A percentile compares a stretch with the other conserved stretches of the same genome.
phyloP scores from a whole-genome alignment of 2,888 invertebrate genomes.

The Tortricodes alternella region DNA sequence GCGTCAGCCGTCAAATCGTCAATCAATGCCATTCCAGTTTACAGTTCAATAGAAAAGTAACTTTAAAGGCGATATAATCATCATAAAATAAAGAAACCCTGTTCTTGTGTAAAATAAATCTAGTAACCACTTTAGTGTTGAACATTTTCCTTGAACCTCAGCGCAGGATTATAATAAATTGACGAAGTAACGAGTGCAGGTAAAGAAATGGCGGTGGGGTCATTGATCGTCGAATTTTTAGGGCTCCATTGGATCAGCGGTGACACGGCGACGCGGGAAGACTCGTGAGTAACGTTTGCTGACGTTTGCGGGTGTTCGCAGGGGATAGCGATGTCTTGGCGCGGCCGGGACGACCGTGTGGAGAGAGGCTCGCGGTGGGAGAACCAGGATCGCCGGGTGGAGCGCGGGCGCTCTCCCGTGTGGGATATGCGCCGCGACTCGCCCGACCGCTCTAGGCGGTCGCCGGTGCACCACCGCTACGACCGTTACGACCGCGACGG shows the following conservation, averaged over 20 bases:
- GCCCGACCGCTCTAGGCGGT: conserved; percentile 47
- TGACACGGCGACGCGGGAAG: conserved; percentile 42
- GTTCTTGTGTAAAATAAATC: background rate
- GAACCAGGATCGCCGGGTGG: conserved; percentile 42
- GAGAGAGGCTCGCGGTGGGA: conserved; percentile 66
- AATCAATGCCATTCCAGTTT: too few relatives aligned
- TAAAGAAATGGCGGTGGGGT: conserved; percentile 62
- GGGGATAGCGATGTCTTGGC: conserved; percentile 73
- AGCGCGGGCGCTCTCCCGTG: conserved; percentile 58
- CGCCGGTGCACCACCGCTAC: conserved; percentile 40
- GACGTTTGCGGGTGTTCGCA: conserved; percentile 71
- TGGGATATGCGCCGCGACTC: conserved; percentile 64
- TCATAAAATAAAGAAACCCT: too few relatives aligned
- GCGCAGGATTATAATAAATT: conserved; percentile 6
- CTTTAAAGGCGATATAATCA: too few relatives aligned
- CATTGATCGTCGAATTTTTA: conserved; percentile 51
- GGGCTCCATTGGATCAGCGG: conserved; percentile 43
- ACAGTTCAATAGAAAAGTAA: too few relatives aligned
- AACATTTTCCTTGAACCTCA: background rate
- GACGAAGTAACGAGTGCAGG: conserved; percentile 48
- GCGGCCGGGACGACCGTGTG: conserved; percentile 64
- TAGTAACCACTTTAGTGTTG: background rate
- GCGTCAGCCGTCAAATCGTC: too few relatives aligned
- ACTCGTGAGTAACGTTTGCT: conserved; percentile 61
- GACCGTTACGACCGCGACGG: conserved; percentile 44